Evolutionary conservation across 2,888 invertebrate species (phyloP).

Genomic region (Ophioninae sp.): DNA sequence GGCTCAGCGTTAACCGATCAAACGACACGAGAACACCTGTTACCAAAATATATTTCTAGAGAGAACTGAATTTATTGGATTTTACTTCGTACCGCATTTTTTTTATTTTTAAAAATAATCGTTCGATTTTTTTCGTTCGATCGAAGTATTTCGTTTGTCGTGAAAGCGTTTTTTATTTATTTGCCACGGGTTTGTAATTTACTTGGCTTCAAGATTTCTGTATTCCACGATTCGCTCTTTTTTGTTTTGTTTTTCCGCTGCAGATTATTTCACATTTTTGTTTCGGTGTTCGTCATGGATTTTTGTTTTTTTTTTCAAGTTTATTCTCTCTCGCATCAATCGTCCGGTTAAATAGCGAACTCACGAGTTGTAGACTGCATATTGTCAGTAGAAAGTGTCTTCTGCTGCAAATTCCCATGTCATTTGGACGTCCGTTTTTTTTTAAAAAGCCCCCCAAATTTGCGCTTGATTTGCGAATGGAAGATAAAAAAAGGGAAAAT

Average conservation of each 20-base stretch:
- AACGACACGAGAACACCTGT: background rate
- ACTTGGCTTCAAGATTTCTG: too few species aligned
- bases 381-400: constrained; percentile 81
- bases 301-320: background rate
- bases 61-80: background rate
- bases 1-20: constrained; percentile 11
- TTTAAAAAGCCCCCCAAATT: background rate
- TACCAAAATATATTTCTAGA: background rate
- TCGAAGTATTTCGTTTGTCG: background rate
- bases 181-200: too few species aligned
- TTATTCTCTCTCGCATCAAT: background rate
- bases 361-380: constrained; percentile 81
- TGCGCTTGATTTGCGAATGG: background rate
- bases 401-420: constrained; percentile 81
- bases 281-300: background rate
- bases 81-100: background rate
- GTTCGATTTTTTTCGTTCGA: background rate
- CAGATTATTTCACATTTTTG: background rate
- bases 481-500: background rate
- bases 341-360: constrained; percentile 64
- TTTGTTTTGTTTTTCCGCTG: background rate
- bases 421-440: constrained; percentile 65
- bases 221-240: too few species aligned
- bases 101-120: background rate
- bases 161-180: background rate